Percentiles rank a stretch among this genome's conserved stretches.
phyloP scores from a whole-genome alignment of 2,888 invertebrate genomes.

The Polylopha cassiicola region DNA sequence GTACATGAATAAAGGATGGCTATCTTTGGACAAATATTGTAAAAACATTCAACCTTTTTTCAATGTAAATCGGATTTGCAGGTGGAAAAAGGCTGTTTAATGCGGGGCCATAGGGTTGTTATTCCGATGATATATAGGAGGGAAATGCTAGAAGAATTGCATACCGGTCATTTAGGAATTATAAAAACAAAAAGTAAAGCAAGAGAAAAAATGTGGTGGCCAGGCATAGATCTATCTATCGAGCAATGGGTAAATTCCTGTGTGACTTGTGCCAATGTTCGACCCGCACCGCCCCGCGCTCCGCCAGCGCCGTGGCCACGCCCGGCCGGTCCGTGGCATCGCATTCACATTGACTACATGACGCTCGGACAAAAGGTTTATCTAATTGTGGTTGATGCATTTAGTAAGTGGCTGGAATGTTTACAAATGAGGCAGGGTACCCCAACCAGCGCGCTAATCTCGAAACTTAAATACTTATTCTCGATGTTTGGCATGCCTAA shows the following conservation, averaged over 20 bases:
- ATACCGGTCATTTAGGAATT: background rate
- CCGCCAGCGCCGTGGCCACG: slow-evolving; percentile 6
- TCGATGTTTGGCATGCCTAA: background rate
- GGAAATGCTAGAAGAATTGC: background rate
- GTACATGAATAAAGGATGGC: slow-evolving; percentile 17
- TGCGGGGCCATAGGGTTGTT: slow-evolving; percentile 10
- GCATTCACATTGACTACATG: slow-evolving; percentile 3
- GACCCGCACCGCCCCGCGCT: slow-evolving; percentile 2
- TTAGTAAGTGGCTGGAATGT: slow-evolving; percentile 9
- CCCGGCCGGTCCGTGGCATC: slow-evolving; percentile 7
- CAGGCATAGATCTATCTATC: background rate
- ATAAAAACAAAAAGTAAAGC: background rate
- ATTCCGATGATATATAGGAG: background rate
- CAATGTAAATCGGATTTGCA: slow-evolving; percentile 9
- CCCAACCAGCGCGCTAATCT: slow-evolving; percentile 18
- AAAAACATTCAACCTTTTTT: slow-evolving; percentile 6
- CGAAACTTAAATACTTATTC: slow-evolving; percentile 3
- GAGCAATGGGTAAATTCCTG: background rate
- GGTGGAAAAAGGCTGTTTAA: slow-evolving; percentile 6
- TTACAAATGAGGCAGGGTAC: slow-evolving; percentile 24
- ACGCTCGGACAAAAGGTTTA: background rate
- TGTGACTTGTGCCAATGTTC: background rate
- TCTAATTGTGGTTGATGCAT: slow-evolving; percentile 1
- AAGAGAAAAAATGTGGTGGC: background rate
- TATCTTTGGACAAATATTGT: slow-evolving; percentile 13